Conservation (phyloP, 2,113 vertebrate genomes). For the Myotis yumanensis region DNA sequence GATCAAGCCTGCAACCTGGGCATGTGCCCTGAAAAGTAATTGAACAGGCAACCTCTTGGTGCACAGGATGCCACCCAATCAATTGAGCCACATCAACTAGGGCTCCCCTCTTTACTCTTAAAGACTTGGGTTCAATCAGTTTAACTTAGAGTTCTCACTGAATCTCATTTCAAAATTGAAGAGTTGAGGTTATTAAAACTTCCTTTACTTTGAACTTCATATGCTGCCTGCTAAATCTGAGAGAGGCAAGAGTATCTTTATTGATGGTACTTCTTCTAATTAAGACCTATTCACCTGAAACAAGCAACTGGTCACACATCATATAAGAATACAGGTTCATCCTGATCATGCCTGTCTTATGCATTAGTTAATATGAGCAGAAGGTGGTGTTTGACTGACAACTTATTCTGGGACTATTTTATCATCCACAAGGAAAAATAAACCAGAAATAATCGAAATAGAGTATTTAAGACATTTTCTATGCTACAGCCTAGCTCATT, state of each 20-base stretch:
- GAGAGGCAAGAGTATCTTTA: not conserved
- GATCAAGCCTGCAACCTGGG: not conserved
- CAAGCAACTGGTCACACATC: not conserved
- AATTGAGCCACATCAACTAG: not conserved
- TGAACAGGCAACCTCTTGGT: not conserved
- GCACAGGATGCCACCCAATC: too few relatives aligned
- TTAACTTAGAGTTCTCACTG: not conserved
- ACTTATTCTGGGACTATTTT: not conserved
- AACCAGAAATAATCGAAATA: not conserved
- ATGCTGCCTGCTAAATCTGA: not conserved
- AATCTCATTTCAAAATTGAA: conserved; percentile 44
- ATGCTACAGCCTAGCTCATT: not conserved
- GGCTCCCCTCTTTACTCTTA: not conserved
- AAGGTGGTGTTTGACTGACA: not conserved
- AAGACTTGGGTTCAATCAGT: not conserved
- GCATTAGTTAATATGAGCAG: not conserved
- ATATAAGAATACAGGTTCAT: not conserved
- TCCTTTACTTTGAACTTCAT: conserved; percentile 36
- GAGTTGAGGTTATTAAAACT: conserved; percentile 30
- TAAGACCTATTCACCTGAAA: conserved; percentile 10
- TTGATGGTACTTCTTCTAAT: conserved; percentile 3
- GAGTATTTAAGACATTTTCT: not conserved
- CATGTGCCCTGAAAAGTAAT: not conserved
- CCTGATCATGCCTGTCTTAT: not conserved
- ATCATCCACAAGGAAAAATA: not conserved